phyloP scores from a whole-genome alignment of 2,888 invertebrate genomes.

The Galeopsomyia nigrocyanea region DNA sequence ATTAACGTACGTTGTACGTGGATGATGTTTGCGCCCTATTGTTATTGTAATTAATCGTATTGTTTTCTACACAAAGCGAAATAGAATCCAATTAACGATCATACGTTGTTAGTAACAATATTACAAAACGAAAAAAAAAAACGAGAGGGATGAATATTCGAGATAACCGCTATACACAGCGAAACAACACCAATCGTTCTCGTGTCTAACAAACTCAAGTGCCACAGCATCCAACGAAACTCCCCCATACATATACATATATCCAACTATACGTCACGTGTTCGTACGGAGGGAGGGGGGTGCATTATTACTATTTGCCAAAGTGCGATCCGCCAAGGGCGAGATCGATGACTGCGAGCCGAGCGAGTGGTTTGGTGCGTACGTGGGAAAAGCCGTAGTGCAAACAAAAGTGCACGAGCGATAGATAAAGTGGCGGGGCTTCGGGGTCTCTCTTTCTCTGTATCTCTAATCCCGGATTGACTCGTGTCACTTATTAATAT shows the following conservation, averaged over 20 bases:
- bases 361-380: slow-evolving; percentile 44
- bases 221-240: not conserved
- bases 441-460: slow-evolving; percentile 31
- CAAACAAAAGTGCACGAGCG: slow-evolving; percentile 64
- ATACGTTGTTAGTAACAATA: too few relatives aligned
- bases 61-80: too few relatives aligned
- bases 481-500: slow-evolving; percentile 70
- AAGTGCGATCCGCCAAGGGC: slow-evolving; percentile 54
- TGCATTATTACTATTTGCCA: slow-evolving; percentile 68
- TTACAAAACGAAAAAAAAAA: too few relatives aligned
- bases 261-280: slow-evolving; percentile 60
- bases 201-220: not conserved
- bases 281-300: slow-evolving; percentile 55
- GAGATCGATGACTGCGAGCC: slow-evolving; percentile 50
- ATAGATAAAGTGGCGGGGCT: slow-evolving; percentile 65
- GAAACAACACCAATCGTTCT: slow-evolving; percentile 18
- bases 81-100: too few relatives aligned
- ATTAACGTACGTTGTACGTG: too few relatives aligned
- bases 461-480: slow-evolving; percentile 67
- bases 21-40: too few relatives aligned
- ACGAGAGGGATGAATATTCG: too few relatives aligned
- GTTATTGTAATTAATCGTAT: too few relatives aligned
- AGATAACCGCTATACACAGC: not conserved
- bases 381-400: slow-evolving; percentile 65
- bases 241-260: slow-evolving; percentile 46